These are phyloP conservation scores for Phocides pigmalion DNA, from an alignment of 1,140 invertebrate species.

Conservation along the genomic window DNA sequence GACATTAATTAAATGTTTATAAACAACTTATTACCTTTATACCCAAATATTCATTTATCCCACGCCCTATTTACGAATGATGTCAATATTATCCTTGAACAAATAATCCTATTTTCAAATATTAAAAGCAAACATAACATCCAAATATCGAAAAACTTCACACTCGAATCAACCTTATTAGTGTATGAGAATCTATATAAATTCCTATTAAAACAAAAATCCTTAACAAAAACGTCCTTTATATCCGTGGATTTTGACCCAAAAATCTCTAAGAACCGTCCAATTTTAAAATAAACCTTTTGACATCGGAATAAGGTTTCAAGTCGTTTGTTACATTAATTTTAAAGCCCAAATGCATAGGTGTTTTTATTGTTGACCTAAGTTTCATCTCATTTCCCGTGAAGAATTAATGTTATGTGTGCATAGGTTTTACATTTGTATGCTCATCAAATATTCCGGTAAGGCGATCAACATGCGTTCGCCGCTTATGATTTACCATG, in stretches of 20 bases:
- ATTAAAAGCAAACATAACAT: slow-evolving; percentile 9
- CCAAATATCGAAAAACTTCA: slow-evolving; percentile 21
- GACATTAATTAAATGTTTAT: no score
- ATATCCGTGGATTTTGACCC: slow-evolving; percentile 24
- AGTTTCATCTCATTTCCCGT: slow-evolving; percentile 71
- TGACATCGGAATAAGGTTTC: slow-evolving; percentile 23
- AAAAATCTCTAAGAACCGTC: not conserved
- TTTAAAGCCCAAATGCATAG: slow-evolving; percentile 22
- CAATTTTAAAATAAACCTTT: slow-evolving; percentile 10
- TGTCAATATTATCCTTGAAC: slow-evolving; percentile 1
- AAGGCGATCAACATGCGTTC: slow-evolving; percentile 45
- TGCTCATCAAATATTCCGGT: slow-evolving; percentile 58
- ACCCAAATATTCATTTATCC: not conserved
- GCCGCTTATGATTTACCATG: slow-evolving; percentile 16
- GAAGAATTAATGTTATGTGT: slow-evolving; percentile 71
- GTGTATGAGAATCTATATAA: slow-evolving; percentile 9
- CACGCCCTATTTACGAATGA: not conserved
- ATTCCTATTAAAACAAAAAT: slow-evolving; percentile 61
- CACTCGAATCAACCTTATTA: slow-evolving; percentile 9
- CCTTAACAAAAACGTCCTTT: slow-evolving; percentile 50
- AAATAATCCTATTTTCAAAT: no score
- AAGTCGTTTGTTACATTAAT: slow-evolving; percentile 13
- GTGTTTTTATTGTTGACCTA: slow-evolving; percentile 54
- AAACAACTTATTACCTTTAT: no score
- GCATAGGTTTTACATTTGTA: slow-evolving; percentile 61